phyloP scores from a whole-genome alignment of 2,888 invertebrate genomes.

The Heliconius ismenius region DNA sequence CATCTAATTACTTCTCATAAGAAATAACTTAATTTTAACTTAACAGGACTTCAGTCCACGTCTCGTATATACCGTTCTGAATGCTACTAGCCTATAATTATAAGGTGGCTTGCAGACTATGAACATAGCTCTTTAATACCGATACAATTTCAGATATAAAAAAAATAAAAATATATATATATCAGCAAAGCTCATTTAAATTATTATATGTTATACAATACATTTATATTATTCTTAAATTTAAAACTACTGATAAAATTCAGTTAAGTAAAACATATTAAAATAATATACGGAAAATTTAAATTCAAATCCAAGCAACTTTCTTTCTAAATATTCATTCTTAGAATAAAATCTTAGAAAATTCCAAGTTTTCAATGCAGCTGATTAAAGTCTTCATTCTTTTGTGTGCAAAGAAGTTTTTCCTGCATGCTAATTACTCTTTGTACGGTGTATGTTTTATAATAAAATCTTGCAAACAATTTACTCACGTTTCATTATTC shows the following conservation, averaged over 20 bases:
- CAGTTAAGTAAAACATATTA: not conserved
- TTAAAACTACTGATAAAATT: not conserved
- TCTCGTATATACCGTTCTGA: too few relatives aligned
- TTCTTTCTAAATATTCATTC: conserved; percentile 14
- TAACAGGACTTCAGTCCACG: not conserved
- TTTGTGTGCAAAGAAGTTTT: conserved; percentile 19
- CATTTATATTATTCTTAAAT: too few relatives aligned
- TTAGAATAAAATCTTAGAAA: conserved; percentile 2
- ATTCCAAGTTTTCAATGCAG: conserved; percentile 3
- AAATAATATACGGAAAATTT: not conserved
- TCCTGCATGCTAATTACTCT: conserved; percentile 19
- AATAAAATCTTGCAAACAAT: not conserved
- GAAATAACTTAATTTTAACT: too few relatives aligned
- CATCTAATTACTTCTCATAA: too few relatives aligned
- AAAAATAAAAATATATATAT: too few relatives aligned
- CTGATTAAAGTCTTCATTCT: conserved; percentile 23
- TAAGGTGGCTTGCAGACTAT: too few relatives aligned
- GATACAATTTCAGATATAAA: not conserved
- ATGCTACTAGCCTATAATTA: too few relatives aligned
- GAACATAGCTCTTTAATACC: not conserved
- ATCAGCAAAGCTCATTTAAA: too few relatives aligned
- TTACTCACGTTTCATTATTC: too few relatives aligned
- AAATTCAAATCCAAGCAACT: not conserved
- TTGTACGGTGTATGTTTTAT: not conserved
- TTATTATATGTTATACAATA: too few relatives aligned